A percentile compares a stretch with the other conserved stretches of the same genome.
Evolutionary conservation across 2,888 invertebrate genomes (phyloP).

Genomic region (Busseola fusca): DNA sequence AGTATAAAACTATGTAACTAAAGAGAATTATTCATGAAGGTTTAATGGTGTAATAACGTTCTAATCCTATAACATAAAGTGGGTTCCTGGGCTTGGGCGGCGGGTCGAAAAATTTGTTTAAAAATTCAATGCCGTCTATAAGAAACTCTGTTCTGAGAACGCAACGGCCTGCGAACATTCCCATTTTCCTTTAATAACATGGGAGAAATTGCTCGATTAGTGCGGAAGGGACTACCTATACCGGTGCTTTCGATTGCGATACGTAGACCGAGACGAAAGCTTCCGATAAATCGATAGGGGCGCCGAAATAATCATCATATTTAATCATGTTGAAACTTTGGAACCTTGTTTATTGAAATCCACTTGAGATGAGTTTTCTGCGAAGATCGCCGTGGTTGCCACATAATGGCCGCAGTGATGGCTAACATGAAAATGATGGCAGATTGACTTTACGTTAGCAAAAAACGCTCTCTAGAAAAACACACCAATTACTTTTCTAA

Average conservation of each 20-base stretch:
- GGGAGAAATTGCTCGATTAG: slow-evolving; percentile 87
- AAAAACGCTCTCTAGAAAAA: not conserved
- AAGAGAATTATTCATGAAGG: slow-evolving; percentile 76
- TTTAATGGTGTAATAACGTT: slow-evolving; percentile 81
- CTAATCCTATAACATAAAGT: slow-evolving; percentile 84
- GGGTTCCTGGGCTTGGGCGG: slow-evolving; percentile 72
- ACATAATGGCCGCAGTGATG: not conserved
- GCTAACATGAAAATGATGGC: not conserved
- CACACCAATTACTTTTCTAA: not conserved
- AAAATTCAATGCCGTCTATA: slow-evolving; percentile 87
- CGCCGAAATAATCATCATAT: slow-evolving; percentile 27
- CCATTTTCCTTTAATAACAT: slow-evolving; percentile 87
- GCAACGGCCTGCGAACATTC: slow-evolving; percentile 87
- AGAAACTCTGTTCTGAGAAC: slow-evolving; percentile 84
- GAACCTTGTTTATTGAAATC: not conserved
- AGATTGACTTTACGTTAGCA: not conserved
- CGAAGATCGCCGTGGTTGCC: not conserved
- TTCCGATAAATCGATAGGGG: slow-evolving; percentile 62
- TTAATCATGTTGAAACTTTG: slow-evolving; percentile 10
- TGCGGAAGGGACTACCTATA: slow-evolving; percentile 77
- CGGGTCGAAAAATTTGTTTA: slow-evolving; percentile 86
- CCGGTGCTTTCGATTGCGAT: slow-evolving; percentile 75
- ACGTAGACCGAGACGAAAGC: slow-evolving; percentile 68
- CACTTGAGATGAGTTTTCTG: not conserved
- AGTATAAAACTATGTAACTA: slow-evolving; percentile 57